Conservation (phyloP, 2,113 vertebrate genomes). For the Etheostoma cragini region DNA sequence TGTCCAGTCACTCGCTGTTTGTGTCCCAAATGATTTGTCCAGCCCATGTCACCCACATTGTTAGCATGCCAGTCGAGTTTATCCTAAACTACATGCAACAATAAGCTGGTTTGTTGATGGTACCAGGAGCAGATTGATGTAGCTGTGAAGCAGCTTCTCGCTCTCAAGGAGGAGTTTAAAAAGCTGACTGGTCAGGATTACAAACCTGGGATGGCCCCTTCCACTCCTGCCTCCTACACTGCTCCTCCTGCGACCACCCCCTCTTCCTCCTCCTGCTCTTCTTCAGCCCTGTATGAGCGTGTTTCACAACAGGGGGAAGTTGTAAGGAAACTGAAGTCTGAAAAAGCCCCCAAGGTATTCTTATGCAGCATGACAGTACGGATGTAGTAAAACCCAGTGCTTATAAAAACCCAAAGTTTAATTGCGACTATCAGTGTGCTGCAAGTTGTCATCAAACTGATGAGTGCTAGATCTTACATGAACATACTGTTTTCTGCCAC, state of each 20-base stretch:
- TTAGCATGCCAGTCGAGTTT: constrained; percentile 45
- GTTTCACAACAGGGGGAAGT: constrained; percentile 87
- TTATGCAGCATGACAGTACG: not conserved
- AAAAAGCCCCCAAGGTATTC: constrained; percentile 83
- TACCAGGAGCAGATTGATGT: constrained; percentile 85
- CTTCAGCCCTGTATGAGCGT: constrained; percentile 75
- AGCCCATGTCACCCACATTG: not conserved
- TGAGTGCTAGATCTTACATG: too few relatives aligned
- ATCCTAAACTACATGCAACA: not conserved
- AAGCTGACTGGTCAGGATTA: constrained; percentile 88
- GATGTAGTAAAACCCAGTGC: not conserved
- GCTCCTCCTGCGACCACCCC: constrained; percentile 33
- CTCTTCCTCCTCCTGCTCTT: constrained; percentile 18
- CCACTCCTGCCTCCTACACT: constrained; percentile 43
- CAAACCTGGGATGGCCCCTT: constrained; percentile 83
- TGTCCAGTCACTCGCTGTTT: not conserved
- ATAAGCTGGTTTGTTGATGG: constrained; percentile 59
- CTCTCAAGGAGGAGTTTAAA: constrained; percentile 89
- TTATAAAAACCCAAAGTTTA: not conserved
- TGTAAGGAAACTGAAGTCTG: constrained; percentile 89
- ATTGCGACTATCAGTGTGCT: not conserved
- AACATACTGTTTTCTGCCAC: not conserved
- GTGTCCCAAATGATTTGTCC: not conserved
- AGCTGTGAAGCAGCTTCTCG: constrained; percentile 87
- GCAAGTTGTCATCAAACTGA: not conserved